Evolutionary conservation across 1,140 invertebrate genomes (phyloP), one percentile per base, ranked within the genome.

Genomic region (Aphaenogaster rudis): DNA sequence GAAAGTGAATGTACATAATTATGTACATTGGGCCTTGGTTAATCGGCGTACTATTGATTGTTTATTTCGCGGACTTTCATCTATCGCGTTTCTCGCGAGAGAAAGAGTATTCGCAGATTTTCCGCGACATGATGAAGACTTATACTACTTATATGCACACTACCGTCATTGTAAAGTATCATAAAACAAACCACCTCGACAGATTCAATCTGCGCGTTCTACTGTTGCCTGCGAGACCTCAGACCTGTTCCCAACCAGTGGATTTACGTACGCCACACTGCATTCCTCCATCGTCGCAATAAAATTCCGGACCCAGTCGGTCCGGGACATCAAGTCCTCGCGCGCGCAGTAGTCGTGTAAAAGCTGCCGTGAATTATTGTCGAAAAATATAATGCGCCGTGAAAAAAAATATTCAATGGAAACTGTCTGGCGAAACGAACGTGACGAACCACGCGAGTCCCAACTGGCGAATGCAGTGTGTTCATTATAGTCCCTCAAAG

Each of bases 331-430:
- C 52, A 21, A 57, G 72, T 57, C n/a, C 21, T 36, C n/a, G 52
- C n/a, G 33, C 15, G 17, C 7, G 5, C 17, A 17, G 36, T 21
- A 76, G 36, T 54, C 33, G 52, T 11, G 36, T 61, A 36, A 77
- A 76, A 76, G 36, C 36, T 45, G 13, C n/a, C 6, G 11, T 76
- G n/a, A 77, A 59, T 61, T 59, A 77, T 77, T 77, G 7, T 77
- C 39, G 36, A 59, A 77, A 45, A 28, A 9, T 71, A 50, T 72
- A 72, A 72, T 72, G 42, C 74, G 3, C 6, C 21, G 17, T 61
- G 17, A 52, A 71, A 76, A 76, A 21, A 61, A 54, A 11, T 11
- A 8, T 59, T 61, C 74, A 77, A 61, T 61, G 13, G n/a, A 28
- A 45, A 77, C 11, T 45, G 39, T 42, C 54, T 7, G n/a, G 5